Evolutionary conservation across 64 coral and sea anemone genomes (phyloP).

Genomic region (Actinia equina): DNA sequence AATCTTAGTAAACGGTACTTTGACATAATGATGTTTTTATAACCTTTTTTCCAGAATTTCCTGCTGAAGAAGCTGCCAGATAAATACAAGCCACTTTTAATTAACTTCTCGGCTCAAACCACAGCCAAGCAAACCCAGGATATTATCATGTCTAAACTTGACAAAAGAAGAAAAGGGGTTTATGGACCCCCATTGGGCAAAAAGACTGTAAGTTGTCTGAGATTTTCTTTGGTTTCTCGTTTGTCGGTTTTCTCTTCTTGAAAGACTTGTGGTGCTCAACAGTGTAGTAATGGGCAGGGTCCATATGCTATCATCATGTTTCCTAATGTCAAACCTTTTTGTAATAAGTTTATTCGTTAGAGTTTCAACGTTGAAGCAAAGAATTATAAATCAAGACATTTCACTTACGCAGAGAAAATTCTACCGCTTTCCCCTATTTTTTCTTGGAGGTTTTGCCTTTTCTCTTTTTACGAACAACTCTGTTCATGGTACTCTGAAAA

Average conservation of each 20-base stretch:
- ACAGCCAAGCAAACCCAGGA: constrained; percentile 99
- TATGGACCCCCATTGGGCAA: constrained; percentile 97
- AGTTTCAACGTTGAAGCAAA: too few relatives aligned
- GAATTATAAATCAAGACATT: too few relatives aligned
- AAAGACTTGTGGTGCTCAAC: background rate
- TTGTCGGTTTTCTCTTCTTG: background rate
- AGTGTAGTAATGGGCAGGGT: too few relatives aligned
- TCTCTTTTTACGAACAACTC: too few relatives aligned
- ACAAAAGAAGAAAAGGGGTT: constrained; percentile 98
- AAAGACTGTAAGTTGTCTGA: constrained; percentile 64
- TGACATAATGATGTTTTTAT: background rate
- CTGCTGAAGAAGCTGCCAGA: constrained; percentile 88
- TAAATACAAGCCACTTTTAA: constrained; percentile 97
- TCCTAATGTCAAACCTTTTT: too few relatives aligned
- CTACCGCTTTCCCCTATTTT: too few relatives aligned
- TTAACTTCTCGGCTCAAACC: constrained; percentile 99
- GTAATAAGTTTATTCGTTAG: too few relatives aligned
- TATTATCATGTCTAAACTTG: constrained; percentile 99
- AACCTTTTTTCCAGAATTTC: constrained; percentile 65
- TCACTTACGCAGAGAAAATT: too few relatives aligned
- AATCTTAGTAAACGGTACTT: background rate
- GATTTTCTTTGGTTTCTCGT: background rate
- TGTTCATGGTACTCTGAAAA: too few relatives aligned
- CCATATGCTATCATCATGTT: too few relatives aligned
- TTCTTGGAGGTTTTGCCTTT: too few relatives aligned